These are phyloP conservation scores for Acanthurus leucopareius DNA, from an alignment of 2,797 vertebrate species.

Conservation along the genomic window DNA sequence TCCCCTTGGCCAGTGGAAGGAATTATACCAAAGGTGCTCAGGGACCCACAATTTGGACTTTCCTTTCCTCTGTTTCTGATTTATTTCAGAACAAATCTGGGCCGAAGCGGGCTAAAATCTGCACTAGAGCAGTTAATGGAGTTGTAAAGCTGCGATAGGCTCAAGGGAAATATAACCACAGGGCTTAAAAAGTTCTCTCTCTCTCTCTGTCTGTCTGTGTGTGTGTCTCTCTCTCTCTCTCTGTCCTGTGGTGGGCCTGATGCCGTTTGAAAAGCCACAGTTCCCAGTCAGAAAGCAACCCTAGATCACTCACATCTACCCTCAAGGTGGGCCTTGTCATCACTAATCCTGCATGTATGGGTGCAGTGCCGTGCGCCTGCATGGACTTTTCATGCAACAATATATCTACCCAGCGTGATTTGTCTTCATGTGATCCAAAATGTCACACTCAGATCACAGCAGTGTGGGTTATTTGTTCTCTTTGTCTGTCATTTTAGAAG, in stretches of 20 bases:
- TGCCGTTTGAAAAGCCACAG: conserved; percentile 56
- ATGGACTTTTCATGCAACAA: neutral
- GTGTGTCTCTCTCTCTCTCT: conserved; percentile 34
- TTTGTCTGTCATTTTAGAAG: conserved; percentile 19
- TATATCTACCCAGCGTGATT: neutral
- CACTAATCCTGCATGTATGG: conserved; percentile 34
- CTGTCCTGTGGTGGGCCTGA: conserved; percentile 54
- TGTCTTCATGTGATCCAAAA: conserved; percentile 24
- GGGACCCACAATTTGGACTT: conserved; percentile 74
- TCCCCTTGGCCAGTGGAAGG: conserved; percentile 63
- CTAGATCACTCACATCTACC: conserved; percentile 34
- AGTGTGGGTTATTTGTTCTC: neutral
- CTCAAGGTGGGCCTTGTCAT: conserved; percentile 63
- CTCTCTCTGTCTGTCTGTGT: conserved; percentile 42
- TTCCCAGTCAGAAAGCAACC: conserved; percentile 36
- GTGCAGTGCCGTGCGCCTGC: conserved; percentile 8
- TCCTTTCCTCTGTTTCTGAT: conserved; percentile 75
- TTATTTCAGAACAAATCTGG: conserved; percentile 84
- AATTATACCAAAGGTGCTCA: conserved; percentile 74
- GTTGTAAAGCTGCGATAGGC: conserved; percentile 77
- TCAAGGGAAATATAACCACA: conserved; percentile 81
- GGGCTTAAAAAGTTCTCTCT: conserved; percentile 68
- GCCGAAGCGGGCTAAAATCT: conserved; percentile 78
- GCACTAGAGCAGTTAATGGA: conserved; percentile 82
- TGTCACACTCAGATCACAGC: conserved; percentile 4